phyloP scores from a whole-genome alignment of 2,797 vertebrate species.

The Pygocentrus nattereri region DNA sequence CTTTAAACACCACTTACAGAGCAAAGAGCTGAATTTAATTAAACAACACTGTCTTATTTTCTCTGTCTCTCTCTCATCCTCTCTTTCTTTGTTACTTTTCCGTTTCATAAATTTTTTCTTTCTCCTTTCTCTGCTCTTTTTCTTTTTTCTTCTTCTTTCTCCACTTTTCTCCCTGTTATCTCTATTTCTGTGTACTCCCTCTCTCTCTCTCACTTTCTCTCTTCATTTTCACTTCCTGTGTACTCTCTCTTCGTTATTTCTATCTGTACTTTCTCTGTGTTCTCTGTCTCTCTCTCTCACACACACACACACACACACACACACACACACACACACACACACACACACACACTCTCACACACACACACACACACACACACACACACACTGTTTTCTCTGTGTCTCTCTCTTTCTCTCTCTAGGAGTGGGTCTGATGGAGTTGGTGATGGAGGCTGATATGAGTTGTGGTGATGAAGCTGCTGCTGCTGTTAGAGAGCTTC shows the following conservation, averaged over 20 bases:
- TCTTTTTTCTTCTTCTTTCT: constrained; percentile 31
- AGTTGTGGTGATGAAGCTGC: constrained; percentile 95
- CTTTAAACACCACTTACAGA: neutral
- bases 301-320: no score
- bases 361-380: no score
- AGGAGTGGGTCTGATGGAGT: constrained; percentile 97
- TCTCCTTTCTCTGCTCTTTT: neutral
- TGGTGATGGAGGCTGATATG: constrained; percentile 98
- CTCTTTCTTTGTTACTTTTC: neutral
- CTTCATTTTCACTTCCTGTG: no score
- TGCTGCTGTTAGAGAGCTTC: constrained; percentile 92
- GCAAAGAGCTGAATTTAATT: no score
- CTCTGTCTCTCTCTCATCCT: neutral
- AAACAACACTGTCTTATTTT: no score
- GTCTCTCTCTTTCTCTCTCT: constrained; percentile 55
- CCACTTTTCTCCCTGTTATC: constrained; percentile 54
- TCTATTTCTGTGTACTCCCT: neutral
- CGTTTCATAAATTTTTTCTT: no score
- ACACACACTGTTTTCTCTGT: no score
- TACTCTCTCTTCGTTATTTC: no score
- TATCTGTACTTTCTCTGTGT: no score
- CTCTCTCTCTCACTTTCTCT: neutral
- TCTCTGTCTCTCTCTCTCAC: no score
- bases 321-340: no score
- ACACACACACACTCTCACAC: no score